phyloP scores from a whole-genome alignment of 92 coral and sea anemone genomes.

The Epizoanthus rinbou region DNA sequence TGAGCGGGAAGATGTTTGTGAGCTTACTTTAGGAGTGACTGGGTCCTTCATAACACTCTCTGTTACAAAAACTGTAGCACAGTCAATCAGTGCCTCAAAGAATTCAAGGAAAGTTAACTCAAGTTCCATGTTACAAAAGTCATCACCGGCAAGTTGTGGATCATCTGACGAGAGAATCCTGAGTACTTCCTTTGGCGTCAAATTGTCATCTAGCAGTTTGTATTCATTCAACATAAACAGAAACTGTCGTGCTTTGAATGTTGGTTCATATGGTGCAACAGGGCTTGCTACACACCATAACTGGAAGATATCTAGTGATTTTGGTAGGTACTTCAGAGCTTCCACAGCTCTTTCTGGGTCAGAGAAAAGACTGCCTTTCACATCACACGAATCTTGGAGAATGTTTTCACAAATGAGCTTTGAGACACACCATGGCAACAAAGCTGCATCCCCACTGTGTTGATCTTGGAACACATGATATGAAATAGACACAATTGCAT shows the following conservation, averaged over 20 bases:
- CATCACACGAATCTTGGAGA: constrained; percentile 71
- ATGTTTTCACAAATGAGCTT: constrained; percentile 78
- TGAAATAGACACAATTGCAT: constrained; percentile 86
- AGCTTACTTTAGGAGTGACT: constrained; percentile 70
- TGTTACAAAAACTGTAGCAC: constrained; percentile 89
- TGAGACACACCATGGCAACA: constrained; percentile 90
- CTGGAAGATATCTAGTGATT: constrained; percentile 74
- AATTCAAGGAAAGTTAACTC: constrained; percentile 97
- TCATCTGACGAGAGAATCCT: constrained; percentile 72
- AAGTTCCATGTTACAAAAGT: constrained; percentile 85
- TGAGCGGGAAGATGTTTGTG: constrained; percentile 77
- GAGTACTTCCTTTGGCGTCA: constrained; percentile 85
- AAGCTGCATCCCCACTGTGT: constrained; percentile 47
- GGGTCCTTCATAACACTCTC: constrained; percentile 78
- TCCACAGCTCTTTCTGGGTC: constrained; percentile 70
- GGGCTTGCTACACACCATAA: constrained; percentile 57
- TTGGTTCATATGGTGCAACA: constrained; percentile 73
- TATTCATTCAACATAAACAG: constrained; percentile 85
- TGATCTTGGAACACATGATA: constrained; percentile 71
- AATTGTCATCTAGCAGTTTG: constrained; percentile 68
- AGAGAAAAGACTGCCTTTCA: constrained; percentile 77
- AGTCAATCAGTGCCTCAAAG: constrained; percentile 87
- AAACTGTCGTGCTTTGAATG: constrained; percentile 84
- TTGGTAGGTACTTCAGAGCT: constrained; percentile 73
- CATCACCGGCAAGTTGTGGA: constrained; percentile 84